Conservation (phyloP, 2,797 vertebrate genomes). For the Tokudaia tokunoshimensis region DNA sequence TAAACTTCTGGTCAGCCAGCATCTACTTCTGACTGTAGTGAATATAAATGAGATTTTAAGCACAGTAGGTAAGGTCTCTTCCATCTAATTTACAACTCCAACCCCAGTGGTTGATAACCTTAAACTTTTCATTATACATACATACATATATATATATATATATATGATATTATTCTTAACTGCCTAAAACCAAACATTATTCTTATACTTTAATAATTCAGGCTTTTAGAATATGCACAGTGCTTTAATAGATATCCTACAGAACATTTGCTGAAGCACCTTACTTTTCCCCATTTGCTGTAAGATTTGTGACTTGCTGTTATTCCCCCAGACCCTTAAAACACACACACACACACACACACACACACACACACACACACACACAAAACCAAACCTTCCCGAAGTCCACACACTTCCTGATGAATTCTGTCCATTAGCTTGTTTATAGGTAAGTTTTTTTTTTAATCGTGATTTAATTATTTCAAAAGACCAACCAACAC, state of each 20-base stretch:
- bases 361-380: too few species aligned
- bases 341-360: not conserved
- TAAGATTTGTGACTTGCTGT: not conserved
- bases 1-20: not conserved
- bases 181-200: not conserved
- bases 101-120: not conserved
- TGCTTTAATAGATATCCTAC: not conserved
- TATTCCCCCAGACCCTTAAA: not conserved
- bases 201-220: not conserved
- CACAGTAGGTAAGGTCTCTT: not conserved
- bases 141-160: not conserved
- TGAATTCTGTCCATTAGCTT: conserved; percentile 16
- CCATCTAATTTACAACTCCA: not conserved
- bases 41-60: not conserved
- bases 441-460: not conserved
- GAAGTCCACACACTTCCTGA: not conserved
- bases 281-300: not conserved
- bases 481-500: not conserved
- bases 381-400: not conserved
- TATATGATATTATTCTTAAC: not conserved
- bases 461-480: not conserved
- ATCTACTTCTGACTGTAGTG: not conserved
- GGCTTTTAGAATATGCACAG: not conserved
- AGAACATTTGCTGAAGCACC: not conserved
- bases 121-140: not conserved